Conservation (phyloP, 2,797 vertebrate genomes). For the Mus minutoides region DNA sequence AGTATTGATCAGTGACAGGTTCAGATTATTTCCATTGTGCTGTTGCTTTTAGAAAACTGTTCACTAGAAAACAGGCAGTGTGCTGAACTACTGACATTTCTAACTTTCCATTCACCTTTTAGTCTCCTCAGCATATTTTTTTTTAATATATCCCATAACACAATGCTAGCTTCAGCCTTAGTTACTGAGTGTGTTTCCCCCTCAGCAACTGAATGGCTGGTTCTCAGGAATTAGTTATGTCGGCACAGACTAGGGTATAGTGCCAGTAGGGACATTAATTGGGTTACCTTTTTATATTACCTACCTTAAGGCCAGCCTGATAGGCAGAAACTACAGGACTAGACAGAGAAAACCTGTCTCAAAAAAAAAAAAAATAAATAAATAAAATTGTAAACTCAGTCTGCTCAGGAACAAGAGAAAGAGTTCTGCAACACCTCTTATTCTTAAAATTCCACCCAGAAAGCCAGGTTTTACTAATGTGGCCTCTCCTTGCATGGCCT, state of each 20-base stretch:
- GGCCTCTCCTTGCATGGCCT: too few relatives aligned
- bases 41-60: constrained; percentile 16
- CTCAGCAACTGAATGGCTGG: not conserved
- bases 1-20: not conserved
- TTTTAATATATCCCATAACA: not conserved
- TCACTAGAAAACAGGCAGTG: constrained; percentile 23
- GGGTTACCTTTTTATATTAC: not conserved
- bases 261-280: fast-evolving
- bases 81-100: constrained; percentile 50
- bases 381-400: not conserved
- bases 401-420: not conserved
- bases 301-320: not conserved
- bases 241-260: not conserved
- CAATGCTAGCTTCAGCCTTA: not conserved
- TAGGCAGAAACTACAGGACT: not conserved
- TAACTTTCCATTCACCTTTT: constrained; percentile 1
- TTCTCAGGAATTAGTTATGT: not conserved
- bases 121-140: not conserved
- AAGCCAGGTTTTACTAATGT: not conserved
- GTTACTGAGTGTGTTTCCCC: not conserved
- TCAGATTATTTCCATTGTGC: not conserved
- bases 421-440: not conserved
- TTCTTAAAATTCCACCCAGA: not conserved
- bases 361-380: not conserved
- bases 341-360: not conserved